Percentiles rank a stretch among this genome's conserved stretches.
Evolutionary conservation across 1,140 invertebrate species (phyloP).

Genomic region (Coenobita brevimanus): DNA sequence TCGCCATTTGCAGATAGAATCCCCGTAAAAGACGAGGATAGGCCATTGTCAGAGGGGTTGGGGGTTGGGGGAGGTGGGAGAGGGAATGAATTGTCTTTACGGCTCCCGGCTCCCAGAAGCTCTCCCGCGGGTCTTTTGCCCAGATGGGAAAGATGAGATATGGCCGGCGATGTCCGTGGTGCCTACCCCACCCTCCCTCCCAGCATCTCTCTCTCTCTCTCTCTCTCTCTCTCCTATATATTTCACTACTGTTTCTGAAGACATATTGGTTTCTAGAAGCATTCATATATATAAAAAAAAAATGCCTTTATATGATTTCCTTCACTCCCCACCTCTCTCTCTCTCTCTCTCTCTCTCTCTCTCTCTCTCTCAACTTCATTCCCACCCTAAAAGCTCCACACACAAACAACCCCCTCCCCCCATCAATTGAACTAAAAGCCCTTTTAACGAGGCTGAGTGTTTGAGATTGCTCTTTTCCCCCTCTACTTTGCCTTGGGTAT

Average conservation of each 20-base stretch:
- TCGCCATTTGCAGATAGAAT: conserved; percentile 56
- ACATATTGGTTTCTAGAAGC: too few relatives aligned
- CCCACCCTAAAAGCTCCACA: too few relatives aligned
- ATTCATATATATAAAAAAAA: too few relatives aligned
- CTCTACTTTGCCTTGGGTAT: too few relatives aligned
- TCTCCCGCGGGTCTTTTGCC: conserved; percentile 48
- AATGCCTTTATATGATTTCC: not conserved
- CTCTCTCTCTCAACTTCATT: too few relatives aligned
- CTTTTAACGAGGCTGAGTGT: too few relatives aligned
- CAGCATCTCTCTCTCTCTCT: not conserved
- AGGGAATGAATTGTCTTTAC: conserved; percentile 65
- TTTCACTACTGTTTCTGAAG: too few relatives aligned
- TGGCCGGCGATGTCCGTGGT: conserved; percentile 34
- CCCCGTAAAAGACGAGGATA: conserved; percentile 57
- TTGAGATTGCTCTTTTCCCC: too few relatives aligned
- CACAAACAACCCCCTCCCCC: too few relatives aligned
- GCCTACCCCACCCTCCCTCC: not conserved
- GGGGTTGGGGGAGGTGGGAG: not conserved
- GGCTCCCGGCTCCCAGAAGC: conserved; percentile 14
- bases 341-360: not conserved
- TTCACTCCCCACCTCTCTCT: not conserved
- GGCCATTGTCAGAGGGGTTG: conserved; percentile 35
- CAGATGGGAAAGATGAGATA: conserved; percentile 56
- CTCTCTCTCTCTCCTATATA: not conserved
- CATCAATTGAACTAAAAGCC: too few relatives aligned